Conservation (phyloP, 2,113 vertebrate species). For the Leucopsar rothschildi region DNA sequence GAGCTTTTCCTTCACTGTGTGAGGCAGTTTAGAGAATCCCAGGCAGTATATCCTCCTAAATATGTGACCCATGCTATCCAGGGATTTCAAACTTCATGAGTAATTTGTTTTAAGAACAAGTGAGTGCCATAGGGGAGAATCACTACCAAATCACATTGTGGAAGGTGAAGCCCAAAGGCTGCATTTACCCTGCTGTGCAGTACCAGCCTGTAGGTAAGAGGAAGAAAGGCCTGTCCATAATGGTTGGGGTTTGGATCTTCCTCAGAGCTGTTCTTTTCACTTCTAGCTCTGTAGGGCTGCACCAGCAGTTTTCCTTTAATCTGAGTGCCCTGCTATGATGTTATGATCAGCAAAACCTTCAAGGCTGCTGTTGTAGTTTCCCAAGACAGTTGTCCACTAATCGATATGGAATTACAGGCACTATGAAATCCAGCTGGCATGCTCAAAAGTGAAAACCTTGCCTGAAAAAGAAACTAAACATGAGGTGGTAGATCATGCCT, state of each 20-base stretch:
- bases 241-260: neutral
- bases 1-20: neutral
- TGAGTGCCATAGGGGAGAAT: neutral
- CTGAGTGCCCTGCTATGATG: rapidly evolving
- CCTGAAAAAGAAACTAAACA: neutral
- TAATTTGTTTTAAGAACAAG: neutral
- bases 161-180: neutral
- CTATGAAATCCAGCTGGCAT: neutral
- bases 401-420: neutral
- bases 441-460: neutral
- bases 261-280: neutral
- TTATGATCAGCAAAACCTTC: neutral
- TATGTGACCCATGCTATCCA: rapidly evolving
- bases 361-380: neutral
- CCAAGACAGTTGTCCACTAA: rapidly evolving
- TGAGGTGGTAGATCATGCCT: neutral
- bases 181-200: neutral
- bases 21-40: neutral
- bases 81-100: neutral
- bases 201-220: neutral
- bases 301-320: neutral
- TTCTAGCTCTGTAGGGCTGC: neutral
- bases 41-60: neutral
- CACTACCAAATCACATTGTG: neutral
- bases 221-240: neutral